Evolutionary conservation across 2,888 invertebrate genomes (phyloP).

Genomic region (Ectropis crepuscularia): DNA sequence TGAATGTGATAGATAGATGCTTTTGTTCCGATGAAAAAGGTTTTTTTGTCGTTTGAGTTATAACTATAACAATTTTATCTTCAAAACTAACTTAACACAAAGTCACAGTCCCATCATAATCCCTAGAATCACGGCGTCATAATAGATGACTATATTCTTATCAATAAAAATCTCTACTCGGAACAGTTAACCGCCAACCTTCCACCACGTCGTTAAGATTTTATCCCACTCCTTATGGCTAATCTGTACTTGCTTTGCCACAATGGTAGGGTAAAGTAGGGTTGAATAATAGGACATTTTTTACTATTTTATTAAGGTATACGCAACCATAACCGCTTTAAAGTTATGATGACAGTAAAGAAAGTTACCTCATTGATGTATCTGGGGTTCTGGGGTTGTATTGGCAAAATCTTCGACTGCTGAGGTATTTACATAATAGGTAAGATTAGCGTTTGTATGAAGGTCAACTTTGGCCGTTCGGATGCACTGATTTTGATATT

Average conservation of each 20-base stretch:
- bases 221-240: constrained; percentile 78
- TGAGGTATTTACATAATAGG: no score
- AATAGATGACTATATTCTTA: constrained; percentile 74
- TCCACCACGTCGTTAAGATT: constrained; percentile 79
- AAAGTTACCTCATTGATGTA: not conserved
- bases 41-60: not conserved
- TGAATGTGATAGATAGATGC: no score
- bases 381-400: no score
- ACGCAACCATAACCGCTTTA: constrained; percentile 50
- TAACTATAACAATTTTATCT: not conserved
- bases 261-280: constrained; percentile 63
- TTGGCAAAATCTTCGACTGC: no score
- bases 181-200: constrained; percentile 67
- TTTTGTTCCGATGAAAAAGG: no score
- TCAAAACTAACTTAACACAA: constrained; percentile 26
- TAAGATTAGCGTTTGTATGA: no score
- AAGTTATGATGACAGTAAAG: constrained; percentile 21
- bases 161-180: constrained; percentile 78
- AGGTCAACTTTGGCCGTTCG: no score
- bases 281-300: constrained; percentile 76
- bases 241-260: constrained; percentile 72
- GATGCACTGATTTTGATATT: no score
- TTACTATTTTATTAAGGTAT: constrained; percentile 67
- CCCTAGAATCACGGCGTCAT: constrained; percentile 53
- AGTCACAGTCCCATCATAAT: constrained; percentile 26